Base-by-base conservation (phyloP, 1,140 invertebrate species). In the Drosophila bocqueti region DNA sequence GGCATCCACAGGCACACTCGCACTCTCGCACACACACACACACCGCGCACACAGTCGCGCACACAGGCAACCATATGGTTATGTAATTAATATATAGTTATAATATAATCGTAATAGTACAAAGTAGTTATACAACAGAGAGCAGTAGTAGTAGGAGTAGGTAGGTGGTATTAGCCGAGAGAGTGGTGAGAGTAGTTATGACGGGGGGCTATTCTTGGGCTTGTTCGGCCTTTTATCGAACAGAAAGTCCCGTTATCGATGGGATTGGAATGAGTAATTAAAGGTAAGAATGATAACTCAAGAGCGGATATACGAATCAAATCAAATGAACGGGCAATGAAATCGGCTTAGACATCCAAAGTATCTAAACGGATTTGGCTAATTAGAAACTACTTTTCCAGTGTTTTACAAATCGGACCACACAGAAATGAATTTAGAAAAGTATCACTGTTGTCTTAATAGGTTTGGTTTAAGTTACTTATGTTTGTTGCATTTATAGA, bases 171-270 rank as follows among this genome's bases (percentile, higher is more conserved):
- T 69, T 31, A 49, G 65, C 50, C 81, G 69, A 81, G 69, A 82
- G 73, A 82, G 73, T 90, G 68, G 80, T 87, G 66, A 83, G 60
- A 83, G 67, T 82, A 83, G 65, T 82, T 60, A 60, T 73, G 69
- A 46, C 29, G 54, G 36, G n/a, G 45, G 45, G 50, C 0, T 45
- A 59, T 18, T 72, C 29, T 50, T 5, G 45, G 68, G 16, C 36
- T 8, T 24, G 11, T 21, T 13, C 15, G 36, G 26, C 36, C 49
- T 26, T 63, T 63, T 58, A 40, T 63, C 34, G 24, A 64, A 64
- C 52, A 42, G 52, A 60, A 64, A 26, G 40, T 34, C 58, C 38
- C 63, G 63, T 40, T 55, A 47, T 40, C 49, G 40, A 55, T 68
- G 49, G 42, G 24, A 24, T 68, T 67, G 59, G 43, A 57, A 55